A percentile compares a stretch with the other conserved stretches of the same genome.
These are phyloP conservation scores for Sarcophaga peregrina DNA, from an alignment of 1,140 invertebrate species.

Conservation along the genomic window DNA sequence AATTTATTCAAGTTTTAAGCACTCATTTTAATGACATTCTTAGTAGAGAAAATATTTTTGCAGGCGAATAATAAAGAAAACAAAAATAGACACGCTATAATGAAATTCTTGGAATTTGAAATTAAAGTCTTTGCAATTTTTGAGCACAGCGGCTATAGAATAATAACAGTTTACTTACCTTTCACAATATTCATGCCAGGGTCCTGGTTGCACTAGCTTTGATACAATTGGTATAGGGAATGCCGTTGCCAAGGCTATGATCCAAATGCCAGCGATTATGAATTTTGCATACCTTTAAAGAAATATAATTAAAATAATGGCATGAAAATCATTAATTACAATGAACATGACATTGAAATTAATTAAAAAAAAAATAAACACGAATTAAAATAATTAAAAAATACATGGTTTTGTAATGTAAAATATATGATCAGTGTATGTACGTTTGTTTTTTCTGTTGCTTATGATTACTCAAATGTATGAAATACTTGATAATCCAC, in stretches of 20 bases:
- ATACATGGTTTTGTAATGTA: background rate
- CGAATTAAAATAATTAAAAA: background rate
- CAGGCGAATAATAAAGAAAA: no score
- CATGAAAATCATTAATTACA: background rate
- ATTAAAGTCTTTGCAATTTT: no score
- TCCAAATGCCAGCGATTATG: constrained; percentile 82
- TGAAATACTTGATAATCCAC: no score
- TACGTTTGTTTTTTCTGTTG: no score
- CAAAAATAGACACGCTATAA: no score
- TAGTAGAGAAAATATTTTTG: no score
- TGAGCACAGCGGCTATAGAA: constrained; percentile 46
- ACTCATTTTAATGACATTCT: no score
- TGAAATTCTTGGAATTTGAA: no score
- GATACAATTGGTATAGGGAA: constrained; percentile 83
- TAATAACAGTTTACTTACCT: no score
- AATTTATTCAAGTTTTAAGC: no score
- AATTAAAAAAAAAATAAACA: no score
- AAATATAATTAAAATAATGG: constrained; percentile 38
- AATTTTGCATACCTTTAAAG: constrained; percentile 72
- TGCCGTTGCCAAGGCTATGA: constrained; percentile 81
- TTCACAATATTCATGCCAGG: constrained; percentile 72
- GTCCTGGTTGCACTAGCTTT: constrained; percentile 69
- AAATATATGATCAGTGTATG: background rate
- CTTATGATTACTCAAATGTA: no score
- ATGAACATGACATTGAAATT: background rate